A percentile compares a stretch with the other conserved stretches of the same genome.
phyloP scores from a whole-genome alignment of 2,113 vertebrate genomes.

The Calidris pygmaea region DNA sequence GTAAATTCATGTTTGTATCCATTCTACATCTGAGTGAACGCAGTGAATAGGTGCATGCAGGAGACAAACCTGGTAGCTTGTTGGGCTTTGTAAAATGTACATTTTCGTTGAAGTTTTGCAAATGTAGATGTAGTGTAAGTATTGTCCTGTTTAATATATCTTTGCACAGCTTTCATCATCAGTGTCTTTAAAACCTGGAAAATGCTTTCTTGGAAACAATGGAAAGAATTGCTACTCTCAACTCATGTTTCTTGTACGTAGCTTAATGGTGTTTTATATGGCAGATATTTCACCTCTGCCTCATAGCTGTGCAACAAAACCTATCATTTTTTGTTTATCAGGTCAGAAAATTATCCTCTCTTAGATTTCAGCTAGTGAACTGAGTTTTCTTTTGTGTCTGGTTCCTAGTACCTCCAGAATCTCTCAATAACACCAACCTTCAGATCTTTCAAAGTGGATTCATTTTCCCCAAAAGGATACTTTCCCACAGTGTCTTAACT shows the following conservation, averaged over 20 bases:
- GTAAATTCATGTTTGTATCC: not conserved
- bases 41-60: not conserved
- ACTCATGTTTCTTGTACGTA: not conserved
- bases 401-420: not conserved
- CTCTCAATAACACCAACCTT: not conserved
- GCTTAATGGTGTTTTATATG: not conserved
- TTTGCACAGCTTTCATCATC: not conserved
- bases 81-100: not conserved
- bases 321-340: not conserved
- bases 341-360: not conserved
- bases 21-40: not conserved
- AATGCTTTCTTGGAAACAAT: not conserved
- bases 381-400: not conserved
- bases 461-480: not conserved
- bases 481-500: slow-evolving; percentile 51
- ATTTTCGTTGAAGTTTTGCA: not conserved
- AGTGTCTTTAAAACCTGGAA: not conserved
- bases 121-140: not conserved
- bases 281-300: not conserved
- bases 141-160: not conserved
- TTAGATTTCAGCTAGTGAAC: not conserved
- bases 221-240: not conserved
- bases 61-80: not conserved
- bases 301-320: not conserved
- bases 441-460: slow-evolving; percentile 15